phyloP scores from a whole-genome alignment of 2,113 vertebrate genomes.

The Anarhynchus alexandrinus region DNA sequence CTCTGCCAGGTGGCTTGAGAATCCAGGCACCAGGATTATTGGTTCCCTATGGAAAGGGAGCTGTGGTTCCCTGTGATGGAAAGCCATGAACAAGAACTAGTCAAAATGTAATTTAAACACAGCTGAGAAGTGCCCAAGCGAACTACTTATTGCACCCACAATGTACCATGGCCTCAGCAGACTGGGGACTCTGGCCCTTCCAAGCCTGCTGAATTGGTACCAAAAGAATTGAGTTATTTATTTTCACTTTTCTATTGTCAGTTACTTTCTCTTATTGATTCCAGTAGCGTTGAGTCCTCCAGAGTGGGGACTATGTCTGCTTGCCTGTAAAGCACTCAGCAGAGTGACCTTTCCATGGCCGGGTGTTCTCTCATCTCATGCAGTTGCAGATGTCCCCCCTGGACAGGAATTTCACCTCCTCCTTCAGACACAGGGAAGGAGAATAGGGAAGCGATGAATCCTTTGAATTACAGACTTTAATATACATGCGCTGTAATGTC shows the following conservation, averaged over 20 bases:
- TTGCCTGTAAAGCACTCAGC: neutral
- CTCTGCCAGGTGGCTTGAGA: neutral
- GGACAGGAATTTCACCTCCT: neutral
- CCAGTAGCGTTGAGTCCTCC: neutral
- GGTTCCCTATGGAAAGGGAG: neutral
- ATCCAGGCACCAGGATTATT: neutral
- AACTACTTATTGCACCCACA: neutral
- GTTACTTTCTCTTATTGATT: neutral
- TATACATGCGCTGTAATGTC: rapidly evolving
- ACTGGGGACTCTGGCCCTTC: neutral
- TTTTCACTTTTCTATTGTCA: neutral
- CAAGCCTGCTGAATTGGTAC: neutral
- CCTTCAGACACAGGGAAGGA: neutral
- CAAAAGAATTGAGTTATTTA: neutral
- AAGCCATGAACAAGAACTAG: neutral
- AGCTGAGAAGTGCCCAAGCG: neutral
- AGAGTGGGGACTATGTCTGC: neutral
- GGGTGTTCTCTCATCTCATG: neutral
- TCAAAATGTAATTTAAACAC: neutral
- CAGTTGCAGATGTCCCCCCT: neutral
- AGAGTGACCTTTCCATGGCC: neutral
- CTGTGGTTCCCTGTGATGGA: neutral
- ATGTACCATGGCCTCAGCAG: neutral
- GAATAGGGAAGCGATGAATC: neutral
- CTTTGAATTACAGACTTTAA: neutral